A percentile compares a stretch with the other conserved stretches of the same genome.
These are phyloP conservation scores for Sitta carolinensis DNA, from an alignment of 2,797 vertebrate genomes.

Conservation along the genomic window DNA sequence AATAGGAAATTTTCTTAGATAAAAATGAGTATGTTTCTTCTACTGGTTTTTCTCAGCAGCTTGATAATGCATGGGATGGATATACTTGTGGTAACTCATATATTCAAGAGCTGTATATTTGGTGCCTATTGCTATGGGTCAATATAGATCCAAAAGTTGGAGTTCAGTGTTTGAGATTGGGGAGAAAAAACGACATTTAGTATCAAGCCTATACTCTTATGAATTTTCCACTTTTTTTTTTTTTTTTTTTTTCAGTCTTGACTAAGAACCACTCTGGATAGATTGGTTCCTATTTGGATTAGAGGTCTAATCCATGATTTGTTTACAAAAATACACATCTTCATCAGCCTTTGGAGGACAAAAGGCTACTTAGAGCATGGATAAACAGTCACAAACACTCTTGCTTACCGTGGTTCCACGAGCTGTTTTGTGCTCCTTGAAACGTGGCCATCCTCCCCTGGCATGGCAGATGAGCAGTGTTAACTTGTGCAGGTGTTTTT, in stretches of 20 bases:
- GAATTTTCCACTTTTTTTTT: neutral
- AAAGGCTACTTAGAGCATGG: neutral
- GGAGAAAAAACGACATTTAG: neutral
- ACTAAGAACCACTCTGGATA: neutral
- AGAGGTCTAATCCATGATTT: neutral
- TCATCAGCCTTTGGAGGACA: neutral
- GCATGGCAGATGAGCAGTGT: neutral
- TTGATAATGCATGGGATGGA: neutral
- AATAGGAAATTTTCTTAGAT: neutral
- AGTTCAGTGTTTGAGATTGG: neutral
- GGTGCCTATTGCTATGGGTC: neutral
- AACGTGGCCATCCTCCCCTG: neutral
- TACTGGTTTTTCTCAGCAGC: neutral
- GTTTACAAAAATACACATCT: neutral
- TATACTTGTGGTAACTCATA: neutral
- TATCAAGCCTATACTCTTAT: neutral
- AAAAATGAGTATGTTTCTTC: neutral
- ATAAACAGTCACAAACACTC: neutral
- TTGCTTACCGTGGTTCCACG: neutral
- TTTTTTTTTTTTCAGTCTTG: neutral
- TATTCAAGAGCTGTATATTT: neutral
- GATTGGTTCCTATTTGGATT: neutral
- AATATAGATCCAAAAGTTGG: neutral
- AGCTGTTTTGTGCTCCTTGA: neutral
- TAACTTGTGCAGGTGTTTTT: neutral